phyloP scores from a whole-genome alignment of 2,888 invertebrate species.

The Mythimna lalbum region DNA sequence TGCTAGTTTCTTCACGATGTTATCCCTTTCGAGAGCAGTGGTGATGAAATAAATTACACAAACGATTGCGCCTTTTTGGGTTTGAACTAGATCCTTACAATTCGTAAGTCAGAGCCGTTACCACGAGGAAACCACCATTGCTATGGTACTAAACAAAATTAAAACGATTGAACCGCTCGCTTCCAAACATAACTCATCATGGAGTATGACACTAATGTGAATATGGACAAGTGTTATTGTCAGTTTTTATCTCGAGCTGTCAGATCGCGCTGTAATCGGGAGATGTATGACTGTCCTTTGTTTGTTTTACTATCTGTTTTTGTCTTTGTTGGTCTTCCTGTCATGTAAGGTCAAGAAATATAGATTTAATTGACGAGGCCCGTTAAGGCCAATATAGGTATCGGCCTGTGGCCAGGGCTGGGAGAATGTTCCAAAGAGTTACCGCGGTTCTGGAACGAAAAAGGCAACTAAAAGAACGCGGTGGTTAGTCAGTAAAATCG shows the following conservation, averaged over 20 bases:
- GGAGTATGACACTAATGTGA: slow-evolving; percentile 26
- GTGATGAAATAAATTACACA: no score
- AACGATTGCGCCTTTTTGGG: no score
- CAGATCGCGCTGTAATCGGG: slow-evolving; percentile 14
- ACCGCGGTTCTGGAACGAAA: no score
- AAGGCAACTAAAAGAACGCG: no score
- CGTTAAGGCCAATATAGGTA: no score
- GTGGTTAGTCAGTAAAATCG: neutral
- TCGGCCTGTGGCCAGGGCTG: no score
- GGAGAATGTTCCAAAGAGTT: no score
- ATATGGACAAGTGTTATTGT: slow-evolving; percentile 27
- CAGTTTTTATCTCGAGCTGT: slow-evolving; percentile 26
- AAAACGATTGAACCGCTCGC: neutral
- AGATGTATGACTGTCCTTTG: slow-evolving; percentile 25
- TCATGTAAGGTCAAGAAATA: slow-evolving; percentile 9
- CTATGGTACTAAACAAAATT: slow-evolving; percentile 2
- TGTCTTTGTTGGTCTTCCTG: neutral
- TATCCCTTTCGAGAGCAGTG: no score
- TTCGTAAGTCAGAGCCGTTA: no score
- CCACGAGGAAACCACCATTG: neutral
- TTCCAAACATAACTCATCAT: slow-evolving; percentile 22
- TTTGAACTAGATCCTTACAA: no score
- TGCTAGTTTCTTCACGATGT: no score
- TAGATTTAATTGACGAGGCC: neutral
- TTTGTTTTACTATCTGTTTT: slow-evolving; percentile 10